phyloP scores from a whole-genome alignment of 2,888 invertebrate species.

The Tyria jacobaeae region DNA sequence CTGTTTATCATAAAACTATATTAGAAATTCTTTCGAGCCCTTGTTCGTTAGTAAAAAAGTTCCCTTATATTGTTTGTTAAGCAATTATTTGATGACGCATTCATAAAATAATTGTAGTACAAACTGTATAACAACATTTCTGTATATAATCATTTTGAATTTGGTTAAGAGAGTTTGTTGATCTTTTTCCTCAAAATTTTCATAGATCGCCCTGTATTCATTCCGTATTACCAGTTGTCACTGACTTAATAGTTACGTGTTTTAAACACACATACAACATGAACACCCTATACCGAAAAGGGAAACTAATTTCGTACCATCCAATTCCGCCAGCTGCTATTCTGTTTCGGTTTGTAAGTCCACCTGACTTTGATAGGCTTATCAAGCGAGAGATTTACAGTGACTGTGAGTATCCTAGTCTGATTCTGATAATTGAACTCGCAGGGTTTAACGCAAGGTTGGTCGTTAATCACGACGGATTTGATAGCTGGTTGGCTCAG shows the following conservation, averaged over 20 bases:
- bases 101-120: too few relatives aligned
- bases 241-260: not conserved
- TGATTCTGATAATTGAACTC: conserved; percentile 59
- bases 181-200: too few relatives aligned
- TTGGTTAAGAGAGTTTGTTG: too few relatives aligned
- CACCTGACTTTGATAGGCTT: conserved; percentile 71
- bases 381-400: conserved; percentile 68
- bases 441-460: conserved; percentile 61
- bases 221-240: not conserved
- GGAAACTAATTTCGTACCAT: conserved; percentile 26
- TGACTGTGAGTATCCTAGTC: conserved; percentile 63
- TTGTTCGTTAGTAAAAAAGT: too few relatives aligned
- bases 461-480: conserved; percentile 63
- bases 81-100: too few relatives aligned
- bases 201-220: too few relatives aligned
- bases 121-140: too few relatives aligned
- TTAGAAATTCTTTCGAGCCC: too few relatives aligned
- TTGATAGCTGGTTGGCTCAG: conserved; percentile 62
- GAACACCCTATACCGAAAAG: conserved; percentile 7
- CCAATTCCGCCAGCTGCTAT: conserved; percentile 38
- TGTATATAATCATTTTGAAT: too few relatives aligned
- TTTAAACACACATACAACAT: conserved; percentile 5
- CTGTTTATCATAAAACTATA: too few relatives aligned
- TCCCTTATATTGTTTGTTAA: too few relatives aligned
- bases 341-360: conserved; percentile 55